Percentiles rank a stretch among this genome's conserved stretches.
These are phyloP conservation scores for Sander lucioperca DNA, from an alignment of 2,113 vertebrate species.

Conservation along the genomic window DNA sequence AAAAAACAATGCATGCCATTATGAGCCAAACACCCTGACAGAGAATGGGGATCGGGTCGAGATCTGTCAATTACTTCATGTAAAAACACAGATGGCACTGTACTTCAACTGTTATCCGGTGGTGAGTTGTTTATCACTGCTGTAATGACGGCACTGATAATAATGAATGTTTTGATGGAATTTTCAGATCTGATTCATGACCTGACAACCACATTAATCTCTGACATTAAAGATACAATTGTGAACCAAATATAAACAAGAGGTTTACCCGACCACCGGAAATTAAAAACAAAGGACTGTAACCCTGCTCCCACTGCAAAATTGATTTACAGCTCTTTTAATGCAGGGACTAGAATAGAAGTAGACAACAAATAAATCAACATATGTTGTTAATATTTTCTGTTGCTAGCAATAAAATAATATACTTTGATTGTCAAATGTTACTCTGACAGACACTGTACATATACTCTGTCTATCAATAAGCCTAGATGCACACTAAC, in stretches of 20 bases:
- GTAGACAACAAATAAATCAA: not conserved
- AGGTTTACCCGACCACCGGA: not conserved
- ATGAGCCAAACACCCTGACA: slow-evolving; percentile 57
- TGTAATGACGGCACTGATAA: slow-evolving; percentile 33
- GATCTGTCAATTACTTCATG: slow-evolving; percentile 61
- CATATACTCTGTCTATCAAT: not conserved
- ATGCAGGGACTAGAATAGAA: not conserved
- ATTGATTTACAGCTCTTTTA: slow-evolving; percentile 11
- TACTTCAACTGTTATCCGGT: slow-evolving; percentile 40
- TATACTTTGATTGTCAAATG: not conserved
- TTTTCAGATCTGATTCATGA: slow-evolving; percentile 40
- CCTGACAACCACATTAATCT: slow-evolving; percentile 42
- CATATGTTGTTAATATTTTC: not conserved
- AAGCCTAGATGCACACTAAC: not conserved
- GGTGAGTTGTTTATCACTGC: slow-evolving; percentile 67
- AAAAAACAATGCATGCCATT: slow-evolving; percentile 73
- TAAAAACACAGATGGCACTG: slow-evolving; percentile 62
- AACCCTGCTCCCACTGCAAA: slow-evolving; percentile 26
- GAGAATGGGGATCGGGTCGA: slow-evolving; percentile 57
- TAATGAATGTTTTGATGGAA: slow-evolving; percentile 68
- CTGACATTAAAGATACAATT: slow-evolving; percentile 48
- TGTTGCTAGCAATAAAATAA: not conserved
- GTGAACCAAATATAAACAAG: slow-evolving; percentile 38
- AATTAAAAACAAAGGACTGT: slow-evolving; percentile 17
- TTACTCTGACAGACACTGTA: not conserved